phyloP scores from a whole-genome alignment of 2,888 invertebrate genomes.

The Eupelmus urozonus region DNA sequence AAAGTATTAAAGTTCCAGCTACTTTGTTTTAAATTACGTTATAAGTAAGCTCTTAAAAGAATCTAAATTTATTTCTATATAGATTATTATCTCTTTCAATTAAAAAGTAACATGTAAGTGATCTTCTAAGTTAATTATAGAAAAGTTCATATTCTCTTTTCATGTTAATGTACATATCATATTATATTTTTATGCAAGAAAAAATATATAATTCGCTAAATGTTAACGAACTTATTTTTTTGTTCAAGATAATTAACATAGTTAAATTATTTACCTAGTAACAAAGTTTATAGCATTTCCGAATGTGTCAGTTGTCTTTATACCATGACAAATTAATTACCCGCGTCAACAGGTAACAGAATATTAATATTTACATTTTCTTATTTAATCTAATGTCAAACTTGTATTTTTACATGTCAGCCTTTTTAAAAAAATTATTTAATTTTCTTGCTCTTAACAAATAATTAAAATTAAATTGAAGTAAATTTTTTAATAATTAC shows the following conservation, averaged over 20 bases:
- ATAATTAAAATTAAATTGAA: constrained; percentile 4
- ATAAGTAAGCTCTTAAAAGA: background rate
- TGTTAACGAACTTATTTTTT: constrained; percentile 15
- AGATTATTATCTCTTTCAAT: constrained; percentile 9
- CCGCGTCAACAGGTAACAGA: constrained; percentile 37
- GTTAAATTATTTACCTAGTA: constrained; percentile 19
- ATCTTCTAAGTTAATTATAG: background rate
- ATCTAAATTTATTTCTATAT: constrained; percentile 7
- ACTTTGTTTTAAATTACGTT: background rate
- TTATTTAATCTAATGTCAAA: constrained; percentile 27
- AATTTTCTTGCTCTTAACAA: constrained; percentile 3
- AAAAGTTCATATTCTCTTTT: background rate
- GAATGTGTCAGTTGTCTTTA: background rate
- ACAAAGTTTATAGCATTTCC: constrained; percentile 15
- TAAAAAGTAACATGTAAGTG: background rate
- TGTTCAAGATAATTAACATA: background rate
- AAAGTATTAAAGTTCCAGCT: constrained; percentile 18
- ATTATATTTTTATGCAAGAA: constrained; percentile 1
- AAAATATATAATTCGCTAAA: background rate
- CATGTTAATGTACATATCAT: background rate
- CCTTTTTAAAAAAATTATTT: constrained; percentile 7
- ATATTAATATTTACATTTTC: constrained; percentile 49
- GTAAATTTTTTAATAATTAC: constrained; percentile 16
- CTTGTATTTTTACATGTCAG: constrained; percentile 32
- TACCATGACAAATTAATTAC: constrained; percentile 14